Base-by-base conservation (phyloP, 2,113 vertebrate species). In the Eurystomus gularis region DNA sequence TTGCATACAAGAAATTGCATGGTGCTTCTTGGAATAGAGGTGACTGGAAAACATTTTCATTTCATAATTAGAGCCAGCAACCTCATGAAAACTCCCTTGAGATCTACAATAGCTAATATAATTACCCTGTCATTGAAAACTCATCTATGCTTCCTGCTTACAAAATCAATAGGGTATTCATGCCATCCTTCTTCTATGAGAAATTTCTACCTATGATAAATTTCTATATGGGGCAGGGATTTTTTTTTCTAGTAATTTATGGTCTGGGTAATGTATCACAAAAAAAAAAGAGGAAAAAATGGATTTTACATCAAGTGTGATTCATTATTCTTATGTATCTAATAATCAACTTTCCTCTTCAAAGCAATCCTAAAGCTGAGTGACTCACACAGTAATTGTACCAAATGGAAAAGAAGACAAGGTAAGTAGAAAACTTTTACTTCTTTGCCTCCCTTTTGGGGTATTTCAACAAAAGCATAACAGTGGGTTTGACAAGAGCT, bases 261-360 rank as follows among this genome's bases (percentile, higher is more conserved):
- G 16, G 33, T 58, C 58, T 72, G 51, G 35, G 20, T 86, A 93
- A 91, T 44, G 11, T 24, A 17, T 42, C 84, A 78, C 70, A 75
- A 26, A 79, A 95, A 88, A 21, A 90, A 95, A 88, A 21, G 88
- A 88, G 51, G 39, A n/a, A n/a, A 79, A 65, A 87, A 82, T 0
- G 6, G 40, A 57, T 93, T 86, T 94, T 76, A 75, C 11, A 72
- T 66, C 6, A 28, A 94, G 42, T 83, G 40, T 76, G 44, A 97
- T 83, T 92, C 86, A 88, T 94, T 94, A 82, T 87, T 76, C 35
- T 46, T 64, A 60, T 20, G 33, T 29, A 94, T 69, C 64, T 86
- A 92, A 72, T 87, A 95, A 42, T 78, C 58, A 96, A 17, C 37
- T 57, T 90, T 87, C 57, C 40, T n/a, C 75, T 97, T 90, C 87